Evolutionary conservation across 2,888 invertebrate species (phyloP), one percentile per base, ranked within the genome.

Genomic region (Ligdia adustata): DNA sequence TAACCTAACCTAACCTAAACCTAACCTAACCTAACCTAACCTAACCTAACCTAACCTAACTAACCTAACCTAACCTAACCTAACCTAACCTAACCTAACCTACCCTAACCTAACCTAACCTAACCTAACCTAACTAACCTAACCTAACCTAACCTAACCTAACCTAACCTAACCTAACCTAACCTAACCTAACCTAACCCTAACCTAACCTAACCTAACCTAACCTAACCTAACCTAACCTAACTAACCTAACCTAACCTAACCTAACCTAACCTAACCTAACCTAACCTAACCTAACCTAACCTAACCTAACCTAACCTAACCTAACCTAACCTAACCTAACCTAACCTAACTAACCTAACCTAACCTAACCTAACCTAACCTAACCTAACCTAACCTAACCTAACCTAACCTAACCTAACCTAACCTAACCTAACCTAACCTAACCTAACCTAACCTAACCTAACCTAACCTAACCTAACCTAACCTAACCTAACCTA

Each of bases 1-100:
- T 46, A 55, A 48, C 55, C 53, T 50, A 29, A 54, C 53, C 53
- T 47, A 51, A 52, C 52, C 52, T 52, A 58, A 29, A 54, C 53
- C 53, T 47, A 51, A 52, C 52, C 52, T 52, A 58, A 58, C 52
- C 55, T 57, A 53, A 53, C 53, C 53, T 49, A 53, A 49, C 53
- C 53, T 53, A 53, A 53, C 53, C 53, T 49, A 49, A 53, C 49
- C 49, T 53, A 54, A 54, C 41, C 53, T 54, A 57, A 55, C 49
- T 53, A 54, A 54, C 41, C 53, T 54, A 57, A 55, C 55, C 53
- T 53, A 60, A 53, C 57, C 53, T 53, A 55, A 57, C 57, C 57
- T 57, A 57, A 53, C 55, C 56, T 48, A 57, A 60, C 56, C 55
- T 53, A 60, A 56, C 59, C 56, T 50, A 55, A 55, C 55, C 55